phyloP scores from a whole-genome alignment of 2,113 vertebrate genomes.

The Catagonus wagneri region DNA sequence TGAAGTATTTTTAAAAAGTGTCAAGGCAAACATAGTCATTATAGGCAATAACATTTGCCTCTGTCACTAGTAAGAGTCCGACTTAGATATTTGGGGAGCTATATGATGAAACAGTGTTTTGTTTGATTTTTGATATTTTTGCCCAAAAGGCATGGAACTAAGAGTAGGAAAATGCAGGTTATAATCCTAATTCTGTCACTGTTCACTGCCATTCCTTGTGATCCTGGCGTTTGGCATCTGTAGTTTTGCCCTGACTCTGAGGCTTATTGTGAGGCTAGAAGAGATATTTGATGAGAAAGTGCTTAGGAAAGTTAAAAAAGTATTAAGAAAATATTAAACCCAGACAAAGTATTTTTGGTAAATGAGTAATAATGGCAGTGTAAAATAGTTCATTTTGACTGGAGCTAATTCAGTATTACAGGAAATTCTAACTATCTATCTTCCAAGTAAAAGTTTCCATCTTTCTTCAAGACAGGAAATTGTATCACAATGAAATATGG shows the following conservation, averaged over 20 bases:
- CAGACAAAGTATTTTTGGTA: constrained; percentile 82
- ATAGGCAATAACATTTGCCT: neutral
- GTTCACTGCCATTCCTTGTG: too few species aligned
- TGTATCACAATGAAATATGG: constrained; percentile 71
- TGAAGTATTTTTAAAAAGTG: constrained; percentile 1
- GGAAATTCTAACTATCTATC: constrained; percentile 81
- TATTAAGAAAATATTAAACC: constrained; percentile 76
- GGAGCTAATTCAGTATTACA: constrained; percentile 78
- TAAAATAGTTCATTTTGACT: constrained; percentile 78
- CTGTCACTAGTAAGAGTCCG: neutral
- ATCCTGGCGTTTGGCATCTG: neutral
- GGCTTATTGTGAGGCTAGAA: neutral
- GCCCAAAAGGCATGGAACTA: neutral
- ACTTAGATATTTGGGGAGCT: neutral
- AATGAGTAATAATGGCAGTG: constrained; percentile 78
- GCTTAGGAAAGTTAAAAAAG: constrained; percentile 59
- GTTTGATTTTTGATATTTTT: neutral
- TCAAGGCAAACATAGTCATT: neutral
- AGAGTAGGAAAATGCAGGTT: neutral
- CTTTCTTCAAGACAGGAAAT: constrained; percentile 81
- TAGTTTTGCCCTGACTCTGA: neutral
- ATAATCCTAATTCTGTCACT: neutral
- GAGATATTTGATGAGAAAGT: constrained; percentile 16
- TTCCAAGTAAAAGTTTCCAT: constrained; percentile 80
- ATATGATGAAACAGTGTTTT: neutral